A percentile compares a stretch with the other conserved stretches of the same genome.
Evolutionary conservation across 2,797 vertebrate genomes (phyloP).

Genomic region (Decapterus maruadsi): DNA sequence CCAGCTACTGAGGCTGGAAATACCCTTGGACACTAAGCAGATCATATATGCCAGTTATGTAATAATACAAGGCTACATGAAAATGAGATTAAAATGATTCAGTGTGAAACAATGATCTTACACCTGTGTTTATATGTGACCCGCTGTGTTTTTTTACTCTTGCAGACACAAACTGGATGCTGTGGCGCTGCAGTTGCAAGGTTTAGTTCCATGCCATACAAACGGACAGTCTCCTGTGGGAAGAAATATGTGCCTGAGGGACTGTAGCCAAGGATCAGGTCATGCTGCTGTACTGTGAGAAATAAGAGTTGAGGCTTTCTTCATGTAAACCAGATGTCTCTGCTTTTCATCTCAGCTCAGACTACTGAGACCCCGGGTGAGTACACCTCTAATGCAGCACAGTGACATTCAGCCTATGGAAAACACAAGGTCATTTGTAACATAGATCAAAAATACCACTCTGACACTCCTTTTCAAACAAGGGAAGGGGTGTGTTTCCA

Average conservation of each 20-base stretch:
- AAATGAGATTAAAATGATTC: neutral
- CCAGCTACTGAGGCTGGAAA: constrained; percentile 14
- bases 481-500: constrained; percentile 15
- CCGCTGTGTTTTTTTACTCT: constrained; percentile 19
- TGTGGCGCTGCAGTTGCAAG: constrained; percentile 36
- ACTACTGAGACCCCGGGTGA: constrained; percentile 59
- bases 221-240: constrained; percentile 74
- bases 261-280: constrained; percentile 82
- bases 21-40: constrained; percentile 24
- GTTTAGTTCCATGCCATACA: constrained; percentile 68
- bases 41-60: constrained; percentile 26
- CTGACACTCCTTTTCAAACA: constrained; percentile 34
- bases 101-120: constrained; percentile 14
- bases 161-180: constrained; percentile 41
- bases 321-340: constrained; percentile 88
- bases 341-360: constrained; percentile 73
- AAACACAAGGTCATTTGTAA: constrained; percentile 29
- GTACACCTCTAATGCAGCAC: constrained; percentile 34
- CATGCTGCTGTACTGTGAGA: constrained; percentile 82
- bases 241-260: constrained; percentile 82
- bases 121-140: constrained; percentile 12
- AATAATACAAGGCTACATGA: constrained; percentile 27
- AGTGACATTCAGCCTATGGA: constrained; percentile 52
- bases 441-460: constrained; percentile 31
- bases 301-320: constrained; percentile 76